Base-by-base conservation (phyloP, 1,140 invertebrate genomes). In the Dreissena rostriformis region DNA sequence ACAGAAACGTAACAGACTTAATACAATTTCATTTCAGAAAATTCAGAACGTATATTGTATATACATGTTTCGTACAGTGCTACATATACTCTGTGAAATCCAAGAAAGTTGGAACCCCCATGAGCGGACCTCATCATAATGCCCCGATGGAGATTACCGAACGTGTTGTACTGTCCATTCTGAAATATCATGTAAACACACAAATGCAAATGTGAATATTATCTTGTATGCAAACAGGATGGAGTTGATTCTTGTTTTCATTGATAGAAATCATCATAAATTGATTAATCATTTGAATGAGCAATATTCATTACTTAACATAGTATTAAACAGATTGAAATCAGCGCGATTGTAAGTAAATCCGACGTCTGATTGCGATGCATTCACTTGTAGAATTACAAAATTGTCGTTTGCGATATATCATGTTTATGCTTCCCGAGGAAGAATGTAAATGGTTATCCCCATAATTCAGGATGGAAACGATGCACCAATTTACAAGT, bases 131-230 rank as follows among this genome's bases (percentile, higher is more conserved):
- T 68, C 12, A 75, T 39, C 7, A 67, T 22, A 5, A 65, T 68
- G 7, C 80, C 80, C 5, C 15, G 19, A 52, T 82, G 80, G 7
- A 82, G 2, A 24, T 75, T 74, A 19, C 71, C 80, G 75, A 82
- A 82, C 39, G 49, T 82, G 29, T 82, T 65, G 55, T 74, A 82
- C n/a, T n/a, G n/a, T n/a, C n/a, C n/a, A n/a, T n/a, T n/a, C n/a
- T n/a, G n/a, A n/a, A n/a, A n/a, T n/a, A n/a, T n/a, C n/a, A n/a
- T n/a, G n/a, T n/a, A n/a, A n/a, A n/a, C n/a, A n/a, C n/a, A n/a
- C n/a, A n/a, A n/a, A n/a, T n/a, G n/a, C n/a, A n/a, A n/a, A n/a
- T n/a, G n/a, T n/a, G n/a, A n/a, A n/a, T n/a, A n/a, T n/a, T n/a
- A n/a, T n/a, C n/a, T n/a, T n/a, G n/a, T n/a, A n/a, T n/a, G n/a